Base-by-base conservation (phyloP, 1,140 invertebrate genomes). In the Drosophila subpulchrella region DNA sequence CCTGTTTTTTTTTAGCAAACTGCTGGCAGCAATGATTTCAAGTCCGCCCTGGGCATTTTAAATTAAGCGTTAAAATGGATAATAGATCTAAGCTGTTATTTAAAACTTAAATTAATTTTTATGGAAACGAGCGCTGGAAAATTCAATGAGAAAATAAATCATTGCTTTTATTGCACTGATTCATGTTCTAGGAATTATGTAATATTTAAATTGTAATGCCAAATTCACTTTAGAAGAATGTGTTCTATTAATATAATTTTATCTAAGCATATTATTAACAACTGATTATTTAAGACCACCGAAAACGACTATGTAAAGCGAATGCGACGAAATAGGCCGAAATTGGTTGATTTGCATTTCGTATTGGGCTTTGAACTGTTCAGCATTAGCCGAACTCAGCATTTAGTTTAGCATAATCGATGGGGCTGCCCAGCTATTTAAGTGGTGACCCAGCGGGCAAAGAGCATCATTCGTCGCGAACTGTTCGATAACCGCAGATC, bases 401-500 rank as follows among this genome's bases (percentile, higher is more conserved):
- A 70, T 57, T 48, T 70, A 56, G 13, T 38, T 53, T 30, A 34
- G n/a, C 58, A 62, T 54, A 54, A 53, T 54, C 38, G 15, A 6
- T 34, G 17, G 24, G 30, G 15, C 20, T 63, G 30, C 8, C 41
- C 48, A 66, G 13, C 67, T 67, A 71, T 71, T 57, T 53, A 71
- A 71, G 38, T 36, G 36, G 17, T 36, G 34, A 11, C 42, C 34
- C 20, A 24, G 30, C 67, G 27, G 48, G 2, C 36, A 24, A 34
- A 39, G 13, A 55, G 41, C 36, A 71, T 68, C 67, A 70, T 70
- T 70, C 62, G 66, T 55, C 41, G 39, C 48, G 24, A 70, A 55
- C 66, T 70, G 32, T 53, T 47, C 61, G 66, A 67, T 30, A 63
- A 60, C 30, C 61, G 61, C 61, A 63, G 66, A n/a, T 66, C 66